Conservation (phyloP, 1,140 invertebrate genomes). For the Bombus difficillimus region DNA sequence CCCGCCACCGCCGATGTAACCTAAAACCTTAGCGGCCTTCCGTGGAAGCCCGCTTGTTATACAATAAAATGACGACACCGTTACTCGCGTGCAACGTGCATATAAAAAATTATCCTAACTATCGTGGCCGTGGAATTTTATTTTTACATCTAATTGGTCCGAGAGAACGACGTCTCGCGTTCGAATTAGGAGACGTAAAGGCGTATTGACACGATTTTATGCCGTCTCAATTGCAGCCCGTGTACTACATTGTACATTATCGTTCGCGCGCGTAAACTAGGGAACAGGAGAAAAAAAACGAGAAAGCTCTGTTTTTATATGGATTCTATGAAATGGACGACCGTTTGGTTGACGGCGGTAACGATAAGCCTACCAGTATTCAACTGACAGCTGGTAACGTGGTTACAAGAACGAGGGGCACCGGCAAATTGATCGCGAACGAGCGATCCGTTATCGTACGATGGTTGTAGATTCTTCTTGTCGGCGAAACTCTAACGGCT, state of each 20-base stretch:
- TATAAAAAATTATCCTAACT: not conserved
- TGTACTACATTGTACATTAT: not conserved
- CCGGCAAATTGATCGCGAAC: slow-evolving; percentile 28
- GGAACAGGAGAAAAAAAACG: not conserved
- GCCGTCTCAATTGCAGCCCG: not conserved
- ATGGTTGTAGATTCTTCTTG: slow-evolving; percentile 32
- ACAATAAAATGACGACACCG: not conserved
- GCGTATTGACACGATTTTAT: not conserved
- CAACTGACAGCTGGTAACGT: slow-evolving; percentile 22
- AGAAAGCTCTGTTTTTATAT: not conserved
- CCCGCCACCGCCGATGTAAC: not conserved
- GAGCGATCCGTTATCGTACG: slow-evolving; percentile 38
- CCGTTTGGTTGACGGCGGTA: not conserved
- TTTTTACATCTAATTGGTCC: not conserved
- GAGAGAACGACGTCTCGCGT: not conserved
- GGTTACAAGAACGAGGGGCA: slow-evolving; percentile 26
- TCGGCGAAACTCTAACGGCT: slow-evolving; percentile 45
- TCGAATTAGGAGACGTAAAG: not conserved
- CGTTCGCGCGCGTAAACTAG: not conserved
- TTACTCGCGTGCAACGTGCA: not conserved
- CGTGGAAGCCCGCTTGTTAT: not conserved
- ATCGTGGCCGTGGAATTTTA: not conserved
- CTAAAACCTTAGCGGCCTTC: not conserved
- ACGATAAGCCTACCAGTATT: not conserved
- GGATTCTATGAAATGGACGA: not conserved